These are phyloP conservation scores for Perca fluviatilis DNA, from an alignment of 2,113 vertebrate genomes.

Conservation along the genomic window DNA sequence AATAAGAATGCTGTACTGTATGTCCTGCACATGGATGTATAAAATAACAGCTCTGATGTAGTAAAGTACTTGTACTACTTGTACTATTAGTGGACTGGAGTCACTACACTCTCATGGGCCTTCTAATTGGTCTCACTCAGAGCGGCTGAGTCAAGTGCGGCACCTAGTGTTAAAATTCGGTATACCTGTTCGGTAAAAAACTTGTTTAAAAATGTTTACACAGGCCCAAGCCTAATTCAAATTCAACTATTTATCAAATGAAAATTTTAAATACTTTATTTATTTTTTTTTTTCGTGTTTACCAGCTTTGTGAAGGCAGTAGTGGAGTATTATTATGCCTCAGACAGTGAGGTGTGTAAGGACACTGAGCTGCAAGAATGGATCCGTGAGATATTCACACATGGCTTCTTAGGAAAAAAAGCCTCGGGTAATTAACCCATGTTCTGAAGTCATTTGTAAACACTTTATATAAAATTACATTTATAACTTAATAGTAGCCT, in stretches of 20 bases:
- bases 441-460: background rate
- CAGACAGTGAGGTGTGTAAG: conserved; percentile 55
- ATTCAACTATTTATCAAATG: background rate
- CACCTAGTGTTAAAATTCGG: too few species aligned
- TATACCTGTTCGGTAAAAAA: too few species aligned
- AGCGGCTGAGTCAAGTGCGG: too few species aligned
- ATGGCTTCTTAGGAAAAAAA: conserved; percentile 79
- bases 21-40: too few species aligned
- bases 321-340: conserved; percentile 65
- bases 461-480: background rate
- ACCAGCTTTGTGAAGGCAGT: conserved; percentile 80
- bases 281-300: background rate
- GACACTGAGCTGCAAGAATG: conserved; percentile 88
- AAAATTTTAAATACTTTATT: background rate
- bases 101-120: too few species aligned
- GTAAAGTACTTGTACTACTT: too few species aligned
- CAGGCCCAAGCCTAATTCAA: too few species aligned
- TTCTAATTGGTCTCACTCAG: too few species aligned
- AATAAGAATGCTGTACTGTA: too few species aligned
- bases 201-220: too few species aligned
- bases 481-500: background rate
- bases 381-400: conserved; percentile 86
- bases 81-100: too few species aligned
- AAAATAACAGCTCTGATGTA: too few species aligned
- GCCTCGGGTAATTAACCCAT: conserved; percentile 54